phyloP scores from a whole-genome alignment of 64 coral and sea anemone genomes.

The Actinia equina region DNA sequence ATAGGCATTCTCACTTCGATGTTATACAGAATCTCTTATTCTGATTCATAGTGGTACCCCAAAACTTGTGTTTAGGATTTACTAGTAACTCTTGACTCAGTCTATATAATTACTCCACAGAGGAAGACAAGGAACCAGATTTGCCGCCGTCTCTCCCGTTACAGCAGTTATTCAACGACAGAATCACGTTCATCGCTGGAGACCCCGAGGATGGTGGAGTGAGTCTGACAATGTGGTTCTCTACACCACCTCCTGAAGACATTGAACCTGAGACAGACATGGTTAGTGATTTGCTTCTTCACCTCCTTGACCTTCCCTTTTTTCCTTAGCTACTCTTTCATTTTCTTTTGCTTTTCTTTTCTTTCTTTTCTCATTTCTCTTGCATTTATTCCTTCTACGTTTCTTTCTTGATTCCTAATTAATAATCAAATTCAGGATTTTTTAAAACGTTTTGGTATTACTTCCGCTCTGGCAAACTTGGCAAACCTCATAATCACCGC shows the following conservation, averaged over 20 bases:
- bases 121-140: constrained; percentile 83
- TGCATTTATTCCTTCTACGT: no score
- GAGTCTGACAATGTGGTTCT: constrained; percentile 95
- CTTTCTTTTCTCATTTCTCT: no score
- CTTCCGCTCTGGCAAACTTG: no score
- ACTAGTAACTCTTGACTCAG: neutral
- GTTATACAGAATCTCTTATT: no score
- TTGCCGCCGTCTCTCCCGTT: constrained; percentile 80
- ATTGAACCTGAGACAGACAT: constrained; percentile 92
- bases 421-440: no score
- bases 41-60: no score
- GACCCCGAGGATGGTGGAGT: constrained; percentile 82
- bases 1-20: no score
- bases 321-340: neutral
- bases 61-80: no score
- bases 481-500: no score
- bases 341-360: neutral
- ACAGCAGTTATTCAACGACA: constrained; percentile 80
- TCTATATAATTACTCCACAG: constrained; percentile 15
- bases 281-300: constrained; percentile 20
- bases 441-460: no score
- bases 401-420: no score
- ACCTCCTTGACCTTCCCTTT: no score
- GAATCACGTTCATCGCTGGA: constrained; percentile 71
- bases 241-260: constrained; percentile 93